A percentile compares a stretch with the other conserved stretches of the same genome.
Conservation (phyloP, 2,113 vertebrate genomes). For the Galeopterus variegatus region DNA sequence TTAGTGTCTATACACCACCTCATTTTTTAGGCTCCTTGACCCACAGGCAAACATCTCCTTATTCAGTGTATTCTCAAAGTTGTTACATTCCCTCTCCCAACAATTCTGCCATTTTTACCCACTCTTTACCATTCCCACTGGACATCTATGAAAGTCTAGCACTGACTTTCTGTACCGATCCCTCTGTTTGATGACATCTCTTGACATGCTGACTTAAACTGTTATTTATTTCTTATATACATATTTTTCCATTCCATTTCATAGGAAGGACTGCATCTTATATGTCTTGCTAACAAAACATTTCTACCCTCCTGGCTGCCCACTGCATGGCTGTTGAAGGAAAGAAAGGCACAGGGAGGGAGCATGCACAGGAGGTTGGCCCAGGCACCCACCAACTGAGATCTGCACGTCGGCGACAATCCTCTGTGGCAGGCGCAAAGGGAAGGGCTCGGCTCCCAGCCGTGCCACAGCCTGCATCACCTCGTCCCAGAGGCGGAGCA, state of each 20-base stretch:
- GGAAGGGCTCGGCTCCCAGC: slow-evolving; percentile 88
- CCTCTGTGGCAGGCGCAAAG: slow-evolving; percentile 91
- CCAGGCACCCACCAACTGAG: slow-evolving; percentile 86
- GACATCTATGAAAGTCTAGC: not conserved
- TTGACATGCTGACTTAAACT: not conserved
- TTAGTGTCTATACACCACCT: not conserved
- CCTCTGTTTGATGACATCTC: not conserved
- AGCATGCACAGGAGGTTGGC: not conserved
- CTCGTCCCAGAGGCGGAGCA: slow-evolving; percentile 89
- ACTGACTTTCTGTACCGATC: too few relatives aligned
- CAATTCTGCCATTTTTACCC: not conserved
- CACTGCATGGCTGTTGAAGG: not conserved
- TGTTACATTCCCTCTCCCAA: not conserved
- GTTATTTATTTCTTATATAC: not conserved
- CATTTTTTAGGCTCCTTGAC: not conserved
- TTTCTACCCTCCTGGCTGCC: not conserved
- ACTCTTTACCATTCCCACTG: not conserved
- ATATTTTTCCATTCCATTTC: not conserved
- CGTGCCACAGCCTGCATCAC: slow-evolving; percentile 90
- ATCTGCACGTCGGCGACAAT: slow-evolving; percentile 93
- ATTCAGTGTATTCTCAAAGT: not conserved
- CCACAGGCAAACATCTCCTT: not conserved
- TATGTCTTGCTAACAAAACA: not conserved
- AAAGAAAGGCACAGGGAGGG: not conserved
- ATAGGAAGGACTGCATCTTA: not conserved